Evolutionary conservation across 1,140 invertebrate genomes (phyloP).

Genomic region (Goniozus legneri): DNA sequence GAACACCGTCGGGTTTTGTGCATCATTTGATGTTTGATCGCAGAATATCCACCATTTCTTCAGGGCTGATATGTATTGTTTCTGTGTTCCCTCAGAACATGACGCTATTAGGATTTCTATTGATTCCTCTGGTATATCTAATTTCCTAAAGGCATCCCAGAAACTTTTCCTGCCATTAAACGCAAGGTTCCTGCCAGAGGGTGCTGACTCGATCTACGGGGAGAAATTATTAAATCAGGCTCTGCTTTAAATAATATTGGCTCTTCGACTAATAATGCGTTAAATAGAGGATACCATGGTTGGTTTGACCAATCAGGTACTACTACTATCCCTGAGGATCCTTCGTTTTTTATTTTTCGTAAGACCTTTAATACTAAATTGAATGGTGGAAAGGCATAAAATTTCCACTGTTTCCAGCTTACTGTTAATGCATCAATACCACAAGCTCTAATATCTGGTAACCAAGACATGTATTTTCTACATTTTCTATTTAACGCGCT

Average conservation of each 20-base stretch:
- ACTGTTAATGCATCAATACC: neutral
- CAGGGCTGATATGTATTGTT: neutral
- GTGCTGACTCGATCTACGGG: neutral
- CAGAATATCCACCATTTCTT: neutral
- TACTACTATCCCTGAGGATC: neutral
- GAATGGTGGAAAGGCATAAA: constrained; percentile 6
- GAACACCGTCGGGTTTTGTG: neutral
- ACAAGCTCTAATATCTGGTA: neutral
- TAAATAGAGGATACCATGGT: constrained; percentile 1
- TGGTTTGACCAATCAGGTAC: constrained; percentile 1
- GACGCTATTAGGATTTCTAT: neutral
- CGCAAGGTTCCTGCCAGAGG: neutral
- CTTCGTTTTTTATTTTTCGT: neutral
- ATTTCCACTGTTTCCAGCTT: neutral
- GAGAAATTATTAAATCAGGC: neutral
- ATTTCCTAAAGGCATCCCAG: neutral
- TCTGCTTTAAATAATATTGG: neutral
- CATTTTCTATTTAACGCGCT: neutral
- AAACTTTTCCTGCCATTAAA: neutral
- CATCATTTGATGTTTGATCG: neutral
- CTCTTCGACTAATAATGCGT: neutral
- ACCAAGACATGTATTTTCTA: neutral
- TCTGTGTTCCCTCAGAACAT: neutral
- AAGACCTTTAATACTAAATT: neutral
- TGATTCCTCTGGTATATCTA: neutral